Evolutionary conservation across 2,113 vertebrate species (phyloP).

Genomic region (Orientallactaga bullata): DNA sequence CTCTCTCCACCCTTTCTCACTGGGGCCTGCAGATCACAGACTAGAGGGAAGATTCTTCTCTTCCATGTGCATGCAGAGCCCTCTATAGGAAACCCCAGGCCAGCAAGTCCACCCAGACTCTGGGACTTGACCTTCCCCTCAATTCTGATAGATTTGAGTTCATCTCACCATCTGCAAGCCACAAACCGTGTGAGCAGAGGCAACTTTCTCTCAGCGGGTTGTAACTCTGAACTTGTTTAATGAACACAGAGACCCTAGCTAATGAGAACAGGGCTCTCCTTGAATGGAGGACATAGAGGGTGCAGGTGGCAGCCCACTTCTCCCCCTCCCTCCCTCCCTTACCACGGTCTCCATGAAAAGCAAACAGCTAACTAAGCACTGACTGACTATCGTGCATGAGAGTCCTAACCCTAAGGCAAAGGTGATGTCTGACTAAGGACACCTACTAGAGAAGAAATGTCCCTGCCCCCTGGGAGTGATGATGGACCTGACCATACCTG

Average conservation of each 20-base stretch:
- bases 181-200: background rate
- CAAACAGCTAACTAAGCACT: background rate
- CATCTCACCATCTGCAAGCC: background rate
- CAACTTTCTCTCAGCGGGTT: background rate
- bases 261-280: fast-evolving
- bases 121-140: slow-evolving; percentile 31
- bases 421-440: background rate
- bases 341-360: background rate
- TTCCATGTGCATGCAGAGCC: background rate
- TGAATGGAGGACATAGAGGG: background rate
- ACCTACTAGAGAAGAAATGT: too few species aligned
- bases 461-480: background rate
- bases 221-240: background rate
- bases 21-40: background rate
- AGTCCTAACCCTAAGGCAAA: background rate
- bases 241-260: background rate
- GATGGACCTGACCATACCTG: too few species aligned
- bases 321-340: too few species aligned
- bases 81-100: background rate
- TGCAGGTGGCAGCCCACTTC: background rate
- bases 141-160: background rate
- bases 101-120: background rate
- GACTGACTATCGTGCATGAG: background rate
- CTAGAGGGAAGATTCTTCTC: background rate
- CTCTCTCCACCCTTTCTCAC: fast-evolving